Conservation (phyloP, 2,113 vertebrate species). For the Ramphastos sulfuratus region DNA sequence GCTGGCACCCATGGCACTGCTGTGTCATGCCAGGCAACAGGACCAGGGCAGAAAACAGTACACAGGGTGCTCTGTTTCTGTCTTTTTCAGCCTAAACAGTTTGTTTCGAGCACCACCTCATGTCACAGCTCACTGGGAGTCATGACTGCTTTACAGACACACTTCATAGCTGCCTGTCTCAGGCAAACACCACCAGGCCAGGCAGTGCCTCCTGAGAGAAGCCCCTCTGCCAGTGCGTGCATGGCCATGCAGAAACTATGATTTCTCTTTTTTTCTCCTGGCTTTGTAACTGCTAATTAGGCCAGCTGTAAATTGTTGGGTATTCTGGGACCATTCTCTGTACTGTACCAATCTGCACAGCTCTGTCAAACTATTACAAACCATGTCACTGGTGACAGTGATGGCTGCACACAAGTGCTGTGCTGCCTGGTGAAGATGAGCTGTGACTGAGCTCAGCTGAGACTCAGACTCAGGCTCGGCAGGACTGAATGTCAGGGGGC, state of each 20-base stretch:
- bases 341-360: not conserved
- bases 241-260: not conserved
- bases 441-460: not conserved
- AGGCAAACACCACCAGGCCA: not conserved
- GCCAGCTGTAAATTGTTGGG: not conserved
- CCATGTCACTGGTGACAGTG: fast-evolving
- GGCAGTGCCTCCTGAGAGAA: not conserved
- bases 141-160: too few relatives aligned
- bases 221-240: not conserved
- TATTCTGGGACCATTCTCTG: not conserved
- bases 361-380: not conserved
- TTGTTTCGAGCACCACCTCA: not conserved
- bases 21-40: too few relatives aligned
- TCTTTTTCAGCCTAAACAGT: not conserved
- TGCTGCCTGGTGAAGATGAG: not conserved
- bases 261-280: not conserved
- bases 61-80: fast-evolving
- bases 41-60: not conserved
- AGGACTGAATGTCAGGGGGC: fast-evolving
- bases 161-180: not conserved
- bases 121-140: fast-evolving
- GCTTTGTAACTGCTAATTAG: not conserved
- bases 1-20: too few relatives aligned
- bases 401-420: not conserved
- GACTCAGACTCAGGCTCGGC: not conserved